These are phyloP conservation scores for Dryobota labecula DNA, from an alignment of 2,888 invertebrate species.

Conservation along the genomic window DNA sequence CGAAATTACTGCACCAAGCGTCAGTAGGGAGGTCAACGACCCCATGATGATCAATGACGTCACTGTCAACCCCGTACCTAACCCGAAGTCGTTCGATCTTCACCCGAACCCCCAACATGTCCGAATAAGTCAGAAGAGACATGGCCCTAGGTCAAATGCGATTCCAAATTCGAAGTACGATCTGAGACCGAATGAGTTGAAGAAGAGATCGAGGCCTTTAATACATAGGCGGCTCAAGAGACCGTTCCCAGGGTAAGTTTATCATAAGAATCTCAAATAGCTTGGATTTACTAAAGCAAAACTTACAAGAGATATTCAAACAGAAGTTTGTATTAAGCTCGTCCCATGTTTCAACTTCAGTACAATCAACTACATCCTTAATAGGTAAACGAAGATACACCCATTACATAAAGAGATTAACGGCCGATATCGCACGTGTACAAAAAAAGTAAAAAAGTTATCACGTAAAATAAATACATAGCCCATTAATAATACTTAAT, in stretches of 20 bases:
- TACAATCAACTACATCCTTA: not conserved
- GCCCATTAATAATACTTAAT: conserved; percentile 55
- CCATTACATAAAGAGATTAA: conserved; percentile 17
- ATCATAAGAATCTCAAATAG: not conserved
- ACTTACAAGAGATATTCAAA: not conserved
- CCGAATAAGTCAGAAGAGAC: conserved; percentile 64
- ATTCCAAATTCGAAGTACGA: conserved; percentile 70
- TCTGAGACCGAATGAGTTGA: conserved; percentile 78
- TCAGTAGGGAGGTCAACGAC: conserved; percentile 82
- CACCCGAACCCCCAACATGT: conserved; percentile 69
- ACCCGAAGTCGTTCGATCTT: conserved; percentile 84
- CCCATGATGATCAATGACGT: conserved; percentile 80
- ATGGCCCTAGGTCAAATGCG: conserved; percentile 59
- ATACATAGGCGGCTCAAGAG: conserved; percentile 79
- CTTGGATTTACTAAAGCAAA: not conserved
- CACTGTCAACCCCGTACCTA: conserved; percentile 77
- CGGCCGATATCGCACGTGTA: conserved; percentile 7
- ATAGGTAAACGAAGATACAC: not conserved
- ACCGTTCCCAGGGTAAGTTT: conserved; percentile 86
- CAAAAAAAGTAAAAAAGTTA: conserved; percentile 31
- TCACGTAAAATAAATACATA: conserved; percentile 50
- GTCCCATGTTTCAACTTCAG: not conserved
- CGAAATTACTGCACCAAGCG: conserved; percentile 88
- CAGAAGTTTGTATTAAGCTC: not conserved
- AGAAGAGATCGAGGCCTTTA: conserved; percentile 76